Evolutionary conservation across 37 sponge, comb jelly and placozoan genomes (phyloP).

Genomic region (Sycon ciliatum): DNA sequence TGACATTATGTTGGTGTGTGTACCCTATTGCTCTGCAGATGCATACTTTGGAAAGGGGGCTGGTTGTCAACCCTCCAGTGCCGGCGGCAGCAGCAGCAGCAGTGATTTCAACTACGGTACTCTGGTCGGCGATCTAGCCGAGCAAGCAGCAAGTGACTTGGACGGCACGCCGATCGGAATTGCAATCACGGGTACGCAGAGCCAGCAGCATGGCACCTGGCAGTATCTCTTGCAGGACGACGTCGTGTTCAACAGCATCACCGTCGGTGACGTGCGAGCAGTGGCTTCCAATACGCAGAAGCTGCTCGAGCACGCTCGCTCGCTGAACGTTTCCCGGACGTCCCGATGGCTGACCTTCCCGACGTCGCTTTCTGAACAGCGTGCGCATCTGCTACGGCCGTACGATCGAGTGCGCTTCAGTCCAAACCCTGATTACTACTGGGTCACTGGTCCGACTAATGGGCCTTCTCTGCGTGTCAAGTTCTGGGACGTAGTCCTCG

Average conservation of each 20-base stretch:
- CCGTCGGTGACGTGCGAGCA: too few species aligned
- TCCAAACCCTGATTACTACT: constrained; percentile 50
- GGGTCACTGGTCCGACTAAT: constrained; percentile 21
- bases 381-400: constrained; percentile 52
- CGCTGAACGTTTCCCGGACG: too few species aligned
- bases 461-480: constrained; percentile 53
- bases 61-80: constrained; percentile 27
- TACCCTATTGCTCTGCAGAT: constrained; percentile 21
- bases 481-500: constrained; percentile 59
- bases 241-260: too few species aligned
- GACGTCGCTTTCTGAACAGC: constrained; percentile 21
- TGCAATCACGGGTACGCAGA: constrained; percentile 31
- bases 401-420: constrained; percentile 56
- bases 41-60: constrained; percentile 47
- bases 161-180: constrained; percentile 48
- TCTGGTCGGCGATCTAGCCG: too few species aligned
- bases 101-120: too few species aligned
- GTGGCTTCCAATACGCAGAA: too few species aligned
- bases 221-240: constrained; percentile 34
- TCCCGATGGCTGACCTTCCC: constrained; percentile 61
- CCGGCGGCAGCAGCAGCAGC: too few species aligned
- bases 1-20: neutral
- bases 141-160: too few species aligned
- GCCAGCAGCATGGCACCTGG: constrained; percentile 44
- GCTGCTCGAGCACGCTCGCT: too few species aligned